phyloP scores from a whole-genome alignment of 1,140 invertebrate genomes.

The Pachypeltis micranthus region DNA sequence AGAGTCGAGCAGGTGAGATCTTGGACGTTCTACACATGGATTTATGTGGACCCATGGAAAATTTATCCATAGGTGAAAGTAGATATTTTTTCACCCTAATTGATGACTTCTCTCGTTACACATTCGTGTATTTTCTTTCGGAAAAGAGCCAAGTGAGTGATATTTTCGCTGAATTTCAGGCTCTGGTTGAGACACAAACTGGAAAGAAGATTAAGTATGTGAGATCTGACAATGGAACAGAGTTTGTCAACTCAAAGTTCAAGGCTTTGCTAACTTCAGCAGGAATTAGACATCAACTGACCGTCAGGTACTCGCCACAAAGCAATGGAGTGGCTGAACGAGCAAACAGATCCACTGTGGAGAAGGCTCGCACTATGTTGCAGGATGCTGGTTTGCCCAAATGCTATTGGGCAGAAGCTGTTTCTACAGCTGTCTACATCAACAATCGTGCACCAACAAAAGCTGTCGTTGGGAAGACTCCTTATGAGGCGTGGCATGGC shows the following conservation, averaged over 20 bases:
- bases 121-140: neutral
- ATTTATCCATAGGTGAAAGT: neutral
- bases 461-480: constrained; percentile 3
- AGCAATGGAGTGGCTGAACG: constrained; percentile 37
- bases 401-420: constrained; percentile 35
- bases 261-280: constrained; percentile 16
- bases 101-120: neutral
- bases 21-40: neutral
- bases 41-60: neutral
- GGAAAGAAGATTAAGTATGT: constrained; percentile 24
- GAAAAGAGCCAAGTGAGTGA: constrained; percentile 19
- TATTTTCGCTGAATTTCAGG: neutral
- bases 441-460: neutral
- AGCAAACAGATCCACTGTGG: constrained; percentile 33
- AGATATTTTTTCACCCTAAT: neutral
- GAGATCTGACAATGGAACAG: constrained; percentile 27
- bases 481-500: constrained; percentile 34
- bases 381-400: constrained; percentile 29
- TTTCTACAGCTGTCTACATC: too few species aligned
- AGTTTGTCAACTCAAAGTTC: constrained; percentile 25
- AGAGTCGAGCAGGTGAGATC: neutral
- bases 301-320: constrained; percentile 27
- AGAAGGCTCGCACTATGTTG: constrained; percentile 33
- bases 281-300: neutral
- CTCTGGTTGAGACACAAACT: constrained; percentile 16